Conservation (phyloP, 92 coral and sea anemone genomes). For the Heliopora coerulea region DNA sequence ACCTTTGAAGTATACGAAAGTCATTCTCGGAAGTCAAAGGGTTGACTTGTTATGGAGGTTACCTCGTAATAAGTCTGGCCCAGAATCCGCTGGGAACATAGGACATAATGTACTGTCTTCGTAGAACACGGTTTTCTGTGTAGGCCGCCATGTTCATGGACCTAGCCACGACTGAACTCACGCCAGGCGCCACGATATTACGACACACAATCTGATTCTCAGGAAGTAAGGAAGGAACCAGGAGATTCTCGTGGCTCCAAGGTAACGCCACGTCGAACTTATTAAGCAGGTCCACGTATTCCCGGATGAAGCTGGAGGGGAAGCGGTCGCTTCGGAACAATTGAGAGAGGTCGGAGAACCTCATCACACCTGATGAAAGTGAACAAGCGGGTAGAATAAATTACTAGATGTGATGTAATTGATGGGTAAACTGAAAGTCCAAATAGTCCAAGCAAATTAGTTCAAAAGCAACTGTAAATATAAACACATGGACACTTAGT, state of each 20-base stretch:
- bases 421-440: no score
- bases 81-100: slow-evolving; percentile 99
- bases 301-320: slow-evolving; percentile 91
- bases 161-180: slow-evolving; percentile 70
- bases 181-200: slow-evolving; percentile 82
- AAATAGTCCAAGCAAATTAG: no score
- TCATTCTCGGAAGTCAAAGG: background rate
- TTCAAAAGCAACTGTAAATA: no score
- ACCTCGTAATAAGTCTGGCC: slow-evolving; percentile 98
- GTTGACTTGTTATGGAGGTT: background rate
- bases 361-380: slow-evolving; percentile 75
- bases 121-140: slow-evolving; percentile 76
- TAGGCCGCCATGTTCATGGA: slow-evolving; percentile 92
- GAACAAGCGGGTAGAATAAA: background rate
- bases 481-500: no score
- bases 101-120: slow-evolving; percentile 96
- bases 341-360: slow-evolving; percentile 90
- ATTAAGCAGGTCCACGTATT: slow-evolving; percentile 88
- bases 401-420: no score
- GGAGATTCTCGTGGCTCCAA: slow-evolving; percentile 86
- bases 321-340: slow-evolving; percentile 94
- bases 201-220: slow-evolving; percentile 78
- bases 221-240: slow-evolving; percentile 98
- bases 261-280: slow-evolving; percentile 96
- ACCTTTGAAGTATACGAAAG: no score